Percentiles rank a stretch among this genome's conserved stretches.
Conservation (phyloP, 2,113 vertebrate genomes). For the Danionella cerebrum region DNA sequence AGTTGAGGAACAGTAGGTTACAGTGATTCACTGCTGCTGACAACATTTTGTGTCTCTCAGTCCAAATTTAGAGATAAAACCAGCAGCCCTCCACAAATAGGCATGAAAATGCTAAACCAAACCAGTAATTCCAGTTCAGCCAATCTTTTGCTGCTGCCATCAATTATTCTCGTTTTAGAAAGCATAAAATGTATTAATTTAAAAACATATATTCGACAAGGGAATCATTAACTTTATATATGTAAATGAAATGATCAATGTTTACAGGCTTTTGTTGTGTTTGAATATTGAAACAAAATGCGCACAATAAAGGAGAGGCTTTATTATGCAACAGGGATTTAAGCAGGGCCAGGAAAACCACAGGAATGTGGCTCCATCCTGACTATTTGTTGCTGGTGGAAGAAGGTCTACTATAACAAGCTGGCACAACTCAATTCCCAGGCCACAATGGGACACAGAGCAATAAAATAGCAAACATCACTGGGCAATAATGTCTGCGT, state of each 20-base stretch:
- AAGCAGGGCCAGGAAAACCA: not conserved
- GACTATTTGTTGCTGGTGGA: conserved; percentile 2
- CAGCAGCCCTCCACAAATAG: too few relatives aligned
- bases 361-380: not conserved
- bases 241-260: too few relatives aligned
- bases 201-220: too few relatives aligned
- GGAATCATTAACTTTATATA: not conserved
- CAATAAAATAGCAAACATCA: not conserved
- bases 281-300: not conserved
- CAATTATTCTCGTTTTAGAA: too few relatives aligned
- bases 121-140: too few relatives aligned
- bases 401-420: not conserved
- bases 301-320: not conserved
- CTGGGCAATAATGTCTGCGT: conserved; percentile 1
- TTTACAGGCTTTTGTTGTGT: conserved; percentile 6
- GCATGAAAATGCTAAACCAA: too few relatives aligned
- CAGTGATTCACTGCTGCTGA: too few relatives aligned
- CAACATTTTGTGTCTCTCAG: too few relatives aligned
- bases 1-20: too few relatives aligned
- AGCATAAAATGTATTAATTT: too few relatives aligned
- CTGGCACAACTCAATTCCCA: conserved; percentile 12
- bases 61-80: too few relatives aligned
- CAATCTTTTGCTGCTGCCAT: too few relatives aligned
- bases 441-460: not conserved
- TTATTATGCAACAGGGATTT: conserved; percentile 24